A percentile compares a stretch with the other conserved stretches of the same genome.
phyloP scores from a whole-genome alignment of 2,797 vertebrate genomes.

The Hipposideros larvatus region DNA sequence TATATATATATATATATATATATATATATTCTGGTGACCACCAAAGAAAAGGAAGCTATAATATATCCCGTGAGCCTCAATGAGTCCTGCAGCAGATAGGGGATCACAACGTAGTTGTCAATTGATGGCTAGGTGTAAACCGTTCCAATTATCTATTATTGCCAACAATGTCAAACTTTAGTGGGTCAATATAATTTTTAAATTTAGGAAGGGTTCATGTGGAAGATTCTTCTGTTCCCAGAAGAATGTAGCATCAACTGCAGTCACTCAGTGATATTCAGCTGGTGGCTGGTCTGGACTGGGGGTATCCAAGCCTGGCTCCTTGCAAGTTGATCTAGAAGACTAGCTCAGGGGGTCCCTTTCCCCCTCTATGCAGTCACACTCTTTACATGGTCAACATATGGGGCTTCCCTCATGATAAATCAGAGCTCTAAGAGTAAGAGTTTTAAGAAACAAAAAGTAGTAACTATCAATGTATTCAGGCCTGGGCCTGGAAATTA shows the following conservation, averaged over 20 bases:
- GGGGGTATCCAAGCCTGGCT: background rate
- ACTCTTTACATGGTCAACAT: background rate
- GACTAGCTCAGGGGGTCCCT: background rate
- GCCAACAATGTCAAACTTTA: background rate
- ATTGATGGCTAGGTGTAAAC: background rate
- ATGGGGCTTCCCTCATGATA: background rate
- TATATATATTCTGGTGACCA: background rate
- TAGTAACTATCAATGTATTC: background rate
- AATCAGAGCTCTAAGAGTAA: background rate
- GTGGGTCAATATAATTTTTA: background rate
- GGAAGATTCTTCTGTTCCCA: background rate
- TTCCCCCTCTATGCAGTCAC: rapidly evolving
- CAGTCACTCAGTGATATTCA: background rate
- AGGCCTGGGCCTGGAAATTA: background rate
- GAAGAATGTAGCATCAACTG: background rate
- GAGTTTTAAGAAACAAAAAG: background rate
- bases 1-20: no score
- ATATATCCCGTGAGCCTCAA: background rate
- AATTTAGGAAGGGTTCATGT: background rate
- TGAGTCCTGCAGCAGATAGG: background rate
- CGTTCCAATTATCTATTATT: background rate
- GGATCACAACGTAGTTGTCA: background rate
- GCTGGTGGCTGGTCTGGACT: background rate
- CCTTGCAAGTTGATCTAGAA: background rate
- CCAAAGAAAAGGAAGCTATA: background rate